A percentile compares a stretch with the other conserved stretches of the same genome.
Evolutionary conservation across 2,113 vertebrate species (phyloP).

Genomic region (Nestor notabilis): DNA sequence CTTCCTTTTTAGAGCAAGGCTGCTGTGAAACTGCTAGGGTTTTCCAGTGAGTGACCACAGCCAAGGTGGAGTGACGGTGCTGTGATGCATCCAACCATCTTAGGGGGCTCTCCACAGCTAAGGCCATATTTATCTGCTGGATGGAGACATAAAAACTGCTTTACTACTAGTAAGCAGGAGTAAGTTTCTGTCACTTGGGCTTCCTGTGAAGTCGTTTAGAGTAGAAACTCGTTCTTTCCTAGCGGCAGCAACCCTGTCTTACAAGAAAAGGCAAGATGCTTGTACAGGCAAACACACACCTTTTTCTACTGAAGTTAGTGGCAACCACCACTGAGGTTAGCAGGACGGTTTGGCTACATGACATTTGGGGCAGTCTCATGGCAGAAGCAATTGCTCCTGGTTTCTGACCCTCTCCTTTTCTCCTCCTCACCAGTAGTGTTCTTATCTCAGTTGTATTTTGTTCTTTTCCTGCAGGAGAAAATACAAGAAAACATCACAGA

Average conservation of each 20-base stretch:
- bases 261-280: background rate
- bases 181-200: background rate
- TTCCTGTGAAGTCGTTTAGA: background rate
- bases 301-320: background rate
- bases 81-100: background rate
- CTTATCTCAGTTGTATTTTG: constrained; percentile 68
- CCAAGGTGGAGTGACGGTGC: background rate
- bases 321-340: background rate
- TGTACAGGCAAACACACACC: background rate
- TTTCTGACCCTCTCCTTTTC: background rate
- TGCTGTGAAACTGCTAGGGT: background rate
- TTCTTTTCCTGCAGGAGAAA: constrained; percentile 91
- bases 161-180: background rate
- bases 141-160: background rate
- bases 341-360: background rate
- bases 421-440: background rate
- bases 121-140: background rate
- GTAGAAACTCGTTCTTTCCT: background rate
- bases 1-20: background rate
- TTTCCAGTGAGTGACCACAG: background rate
- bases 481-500: constrained; percentile 99
- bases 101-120: background rate
- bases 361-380: background rate
- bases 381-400: background rate
- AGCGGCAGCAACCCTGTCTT: background rate